Evolutionary conservation across 37 sponge, comb jelly and placozoan species (phyloP).

Genomic region (Mnemiopsis leidyi): DNA sequence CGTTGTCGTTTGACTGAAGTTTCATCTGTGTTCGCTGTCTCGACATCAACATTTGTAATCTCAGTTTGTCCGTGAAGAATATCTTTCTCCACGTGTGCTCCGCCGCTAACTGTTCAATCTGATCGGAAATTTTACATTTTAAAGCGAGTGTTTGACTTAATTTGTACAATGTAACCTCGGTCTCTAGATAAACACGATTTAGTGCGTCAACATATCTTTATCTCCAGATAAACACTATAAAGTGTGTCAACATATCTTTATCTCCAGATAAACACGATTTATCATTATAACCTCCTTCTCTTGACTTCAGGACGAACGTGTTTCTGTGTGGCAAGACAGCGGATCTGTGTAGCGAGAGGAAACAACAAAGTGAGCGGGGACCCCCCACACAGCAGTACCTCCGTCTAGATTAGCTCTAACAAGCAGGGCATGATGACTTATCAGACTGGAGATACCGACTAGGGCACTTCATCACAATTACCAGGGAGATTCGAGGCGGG

Average conservation of each 20-base stretch:
- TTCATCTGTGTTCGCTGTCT: constrained; percentile 68
- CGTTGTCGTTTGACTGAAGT: not conserved
- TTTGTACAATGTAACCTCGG: too few species aligned
- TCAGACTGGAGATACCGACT: not conserved
- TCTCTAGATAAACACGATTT: too few species aligned
- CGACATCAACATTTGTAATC: constrained; percentile 84
- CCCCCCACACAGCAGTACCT: not conserved
- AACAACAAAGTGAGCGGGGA: too few species aligned
- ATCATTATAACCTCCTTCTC: too few species aligned
- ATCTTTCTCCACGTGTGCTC: constrained; percentile 91
- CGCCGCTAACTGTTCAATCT: constrained; percentile 72
- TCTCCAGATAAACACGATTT: too few species aligned
- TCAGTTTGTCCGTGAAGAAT: constrained; percentile 93
- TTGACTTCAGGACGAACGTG: too few species aligned
- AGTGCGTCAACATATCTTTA: too few species aligned
- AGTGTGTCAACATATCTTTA: too few species aligned
- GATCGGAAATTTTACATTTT: not conserved
- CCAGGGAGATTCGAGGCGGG: not conserved
- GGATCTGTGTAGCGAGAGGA: too few species aligned
- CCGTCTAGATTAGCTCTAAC: not conserved
- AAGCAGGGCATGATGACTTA: not conserved
- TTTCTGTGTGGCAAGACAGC: too few species aligned
- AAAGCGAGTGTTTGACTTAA: not conserved
- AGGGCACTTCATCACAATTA: not conserved
- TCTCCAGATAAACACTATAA: too few species aligned